These are phyloP conservation scores for Ancistrus triradiatus DNA, from an alignment of 2,113 vertebrate species.

Conservation along the genomic window DNA sequence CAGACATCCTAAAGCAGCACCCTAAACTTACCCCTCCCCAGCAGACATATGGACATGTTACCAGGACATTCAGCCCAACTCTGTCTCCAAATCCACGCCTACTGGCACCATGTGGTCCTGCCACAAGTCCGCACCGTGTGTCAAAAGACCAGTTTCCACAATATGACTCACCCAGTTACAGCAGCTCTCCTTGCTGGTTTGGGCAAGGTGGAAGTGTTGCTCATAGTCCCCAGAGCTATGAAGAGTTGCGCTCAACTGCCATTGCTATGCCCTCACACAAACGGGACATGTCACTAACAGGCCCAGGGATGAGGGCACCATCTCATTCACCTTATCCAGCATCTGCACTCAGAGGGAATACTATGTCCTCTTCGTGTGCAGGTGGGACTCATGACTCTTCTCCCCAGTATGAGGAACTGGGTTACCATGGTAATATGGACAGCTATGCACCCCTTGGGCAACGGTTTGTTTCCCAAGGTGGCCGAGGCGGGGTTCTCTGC, in stretches of 20 bases:
- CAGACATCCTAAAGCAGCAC: constrained; percentile 76
- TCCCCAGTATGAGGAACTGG: constrained; percentile 82
- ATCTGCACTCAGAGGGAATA: constrained; percentile 59
- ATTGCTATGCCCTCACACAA: constrained; percentile 76
- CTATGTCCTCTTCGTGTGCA: constrained; percentile 62
- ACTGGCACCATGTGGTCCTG: constrained; percentile 81
- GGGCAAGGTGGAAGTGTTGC: constrained; percentile 77
- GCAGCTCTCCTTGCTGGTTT: constrained; percentile 93
- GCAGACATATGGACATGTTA: constrained; percentile 71
- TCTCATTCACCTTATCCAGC: constrained; percentile 56
- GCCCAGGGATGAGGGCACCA: constrained; percentile 64
- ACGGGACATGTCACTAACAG: constrained; percentile 74
- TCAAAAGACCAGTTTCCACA: constrained; percentile 86
- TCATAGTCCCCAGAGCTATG: constrained; percentile 80
- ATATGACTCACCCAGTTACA: constrained; percentile 94
- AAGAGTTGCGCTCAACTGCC: constrained; percentile 80
- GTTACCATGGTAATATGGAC: constrained; percentile 59
- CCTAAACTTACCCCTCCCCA: constrained; percentile 79
- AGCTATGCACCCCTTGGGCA: constrained; percentile 84
- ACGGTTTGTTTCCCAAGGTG: constrained; percentile 84
- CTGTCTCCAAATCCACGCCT: constrained; percentile 86
- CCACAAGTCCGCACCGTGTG: constrained; percentile 76
- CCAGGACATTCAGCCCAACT: constrained; percentile 89
- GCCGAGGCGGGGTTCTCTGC: constrained; percentile 86
- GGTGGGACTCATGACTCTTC: constrained; percentile 81